Evolutionary conservation across 2,797 vertebrate species (phyloP).

Genomic region (Macroramphosus scolopax): DNA sequence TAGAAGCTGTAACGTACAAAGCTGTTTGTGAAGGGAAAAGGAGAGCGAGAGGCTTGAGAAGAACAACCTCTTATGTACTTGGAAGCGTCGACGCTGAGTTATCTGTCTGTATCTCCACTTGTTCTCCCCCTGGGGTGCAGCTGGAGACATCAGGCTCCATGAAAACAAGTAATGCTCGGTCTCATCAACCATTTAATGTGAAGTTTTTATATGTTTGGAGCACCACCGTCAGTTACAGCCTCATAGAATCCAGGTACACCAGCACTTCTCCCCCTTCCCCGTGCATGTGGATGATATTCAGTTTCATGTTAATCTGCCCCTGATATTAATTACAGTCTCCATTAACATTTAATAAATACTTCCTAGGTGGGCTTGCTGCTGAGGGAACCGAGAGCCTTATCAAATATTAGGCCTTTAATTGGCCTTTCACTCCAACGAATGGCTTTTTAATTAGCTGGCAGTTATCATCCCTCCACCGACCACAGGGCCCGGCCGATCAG

Average conservation of each 20-base stretch:
- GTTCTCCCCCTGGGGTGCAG: conserved; percentile 9
- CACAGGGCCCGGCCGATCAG: conserved; percentile 63
- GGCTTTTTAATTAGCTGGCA: conserved; percentile 80
- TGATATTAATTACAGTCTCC: conserved; percentile 80
- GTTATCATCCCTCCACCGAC: conserved; percentile 75
- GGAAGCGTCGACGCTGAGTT: no score
- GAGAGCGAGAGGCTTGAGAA: no score
- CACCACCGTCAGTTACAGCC: no score
- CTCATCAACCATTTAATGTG: no score
- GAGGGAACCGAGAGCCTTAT: conserved; percentile 78
- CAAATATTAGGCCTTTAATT: conserved; percentile 85
- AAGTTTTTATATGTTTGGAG: no score
- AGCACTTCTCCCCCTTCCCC: conserved; percentile 18
- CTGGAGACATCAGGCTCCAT: no score
- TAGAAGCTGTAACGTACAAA: no score
- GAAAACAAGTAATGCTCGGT: no score
- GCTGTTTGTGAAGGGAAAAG: no score
- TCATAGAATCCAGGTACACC: no score
- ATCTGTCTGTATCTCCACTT: conserved; percentile 33
- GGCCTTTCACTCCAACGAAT: conserved; percentile 81
- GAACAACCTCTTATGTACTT: no score
- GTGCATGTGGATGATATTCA: conserved; percentile 63
- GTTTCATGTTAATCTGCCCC: conserved; percentile 66
- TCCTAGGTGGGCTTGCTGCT: conserved; percentile 77
- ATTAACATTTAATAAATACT: conserved; percentile 84